Evolutionary conservation across 2,113 vertebrate genomes (phyloP), one percentile per base, ranked within the genome.

Genomic region (Etheostoma cragini): DNA sequence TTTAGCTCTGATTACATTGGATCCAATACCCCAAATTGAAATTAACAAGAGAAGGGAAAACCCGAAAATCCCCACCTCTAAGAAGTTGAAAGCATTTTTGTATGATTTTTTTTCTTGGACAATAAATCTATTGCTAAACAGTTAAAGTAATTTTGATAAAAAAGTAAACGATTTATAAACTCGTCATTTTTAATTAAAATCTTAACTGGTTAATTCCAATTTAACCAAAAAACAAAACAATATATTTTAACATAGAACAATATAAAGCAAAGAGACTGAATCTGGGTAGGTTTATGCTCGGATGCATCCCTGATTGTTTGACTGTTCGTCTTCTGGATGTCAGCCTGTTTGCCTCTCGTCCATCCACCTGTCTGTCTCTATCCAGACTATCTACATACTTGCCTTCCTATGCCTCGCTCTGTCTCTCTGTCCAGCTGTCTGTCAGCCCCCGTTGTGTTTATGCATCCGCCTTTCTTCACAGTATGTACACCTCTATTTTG

Each of bases 391-490:
- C 38, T 56, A 38, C 63, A 78, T 22, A 70, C 46, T 26, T 53
- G 38, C 21, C 54, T 67, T 76, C 26, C 58, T 30, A 14, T 24
- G 57, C 64, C 72, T 72, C 38, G 33, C 53, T 65, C 53, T 35
- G 68, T 66, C 26, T 71, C n/a, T 77, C 68, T 38, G n/a, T 73
- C 17, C 26, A 33, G 69, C 65, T 77, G 72, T 80, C 76, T 49
- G 11, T 56, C 65, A n/a, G n/a, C 61, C 54, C 35, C 19, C 35
- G 0, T 10, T 19, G 50, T 69, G 67, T 89, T 87, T 88, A 57
- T 78, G 12, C 84, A 80, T 84, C 72, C 86, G 76, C 78, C 62
- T 70, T 64, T 52, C n/a, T 66, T 70, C 65, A 72, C 57, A 60
- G 68, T 54, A 21, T 64, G 30, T 11, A n/a, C 26, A 46, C 67